Conservation (phyloP, 2,888 invertebrate genomes). For the Troides aeacus region DNA sequence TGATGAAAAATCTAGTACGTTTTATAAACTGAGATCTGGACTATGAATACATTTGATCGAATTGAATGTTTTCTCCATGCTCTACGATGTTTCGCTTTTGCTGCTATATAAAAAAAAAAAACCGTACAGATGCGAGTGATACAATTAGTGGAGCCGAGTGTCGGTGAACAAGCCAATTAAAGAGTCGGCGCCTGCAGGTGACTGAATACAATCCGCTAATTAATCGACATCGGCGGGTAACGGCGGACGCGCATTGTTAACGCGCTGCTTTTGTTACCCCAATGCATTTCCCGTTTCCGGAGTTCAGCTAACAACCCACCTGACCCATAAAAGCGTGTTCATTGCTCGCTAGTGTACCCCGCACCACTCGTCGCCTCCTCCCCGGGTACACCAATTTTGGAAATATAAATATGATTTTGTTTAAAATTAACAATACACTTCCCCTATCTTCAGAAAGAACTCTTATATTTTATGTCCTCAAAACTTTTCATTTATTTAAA, state of each 20-base stretch:
- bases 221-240: slow-evolving; percentile 27
- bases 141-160: slow-evolving; percentile 16
- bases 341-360: slow-evolving; percentile 9
- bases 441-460: too few species aligned
- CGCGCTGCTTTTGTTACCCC: slow-evolving; percentile 19
- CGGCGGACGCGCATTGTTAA: slow-evolving; percentile 16
- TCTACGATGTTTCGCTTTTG: background rate
- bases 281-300: slow-evolving; percentile 20
- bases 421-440: background rate
- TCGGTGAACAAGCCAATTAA: slow-evolving; percentile 26
- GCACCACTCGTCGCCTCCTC: background rate
- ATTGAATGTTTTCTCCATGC: too few species aligned
- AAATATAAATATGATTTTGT: background rate
- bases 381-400: background rate
- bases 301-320: slow-evolving; percentile 23
- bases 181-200: slow-evolving; percentile 26
- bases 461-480: too few species aligned
- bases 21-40: background rate
- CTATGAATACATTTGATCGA: background rate
- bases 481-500: too few species aligned
- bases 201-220: slow-evolving; percentile 27
- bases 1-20: background rate
- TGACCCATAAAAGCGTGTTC: slow-evolving; percentile 23
- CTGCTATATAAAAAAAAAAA: slow-evolving; percentile 11
- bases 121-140: slow-evolving; percentile 2